A percentile compares a stretch with the other conserved stretches of the same genome.
These are phyloP conservation scores for Rhinogobius similis DNA, from an alignment of 2,113 vertebrate species.

Conservation along the genomic window DNA sequence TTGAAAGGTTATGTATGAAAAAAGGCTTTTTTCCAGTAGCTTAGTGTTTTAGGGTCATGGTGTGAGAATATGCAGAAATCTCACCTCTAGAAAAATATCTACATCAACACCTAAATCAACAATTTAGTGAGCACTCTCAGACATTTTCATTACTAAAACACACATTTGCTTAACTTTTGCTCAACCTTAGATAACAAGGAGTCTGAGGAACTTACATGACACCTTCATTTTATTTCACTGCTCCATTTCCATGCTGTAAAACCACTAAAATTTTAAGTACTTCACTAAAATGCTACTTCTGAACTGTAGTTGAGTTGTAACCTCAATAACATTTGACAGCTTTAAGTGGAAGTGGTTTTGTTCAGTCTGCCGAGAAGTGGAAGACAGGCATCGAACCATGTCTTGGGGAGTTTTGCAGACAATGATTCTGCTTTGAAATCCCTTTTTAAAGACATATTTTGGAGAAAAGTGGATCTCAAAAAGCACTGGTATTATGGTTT, in stretches of 20 bases:
- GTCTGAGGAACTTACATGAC: background rate
- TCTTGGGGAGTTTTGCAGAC: background rate
- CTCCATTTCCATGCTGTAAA: background rate
- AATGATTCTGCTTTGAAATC: background rate
- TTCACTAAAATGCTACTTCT: background rate
- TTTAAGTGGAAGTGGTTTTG: conserved; percentile 2
- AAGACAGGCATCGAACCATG: conserved; percentile 5
- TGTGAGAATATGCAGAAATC: no score
- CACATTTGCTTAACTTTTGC: background rate
- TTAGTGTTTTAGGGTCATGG: no score
- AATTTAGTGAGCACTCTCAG: no score
- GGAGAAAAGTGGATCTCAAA: background rate
- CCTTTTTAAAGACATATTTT: background rate
- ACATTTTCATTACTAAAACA: no score
- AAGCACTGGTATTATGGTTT: background rate
- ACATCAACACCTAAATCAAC: no score
- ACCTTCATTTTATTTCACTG: background rate
- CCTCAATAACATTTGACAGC: conserved; percentile 7
- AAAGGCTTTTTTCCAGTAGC: no score
- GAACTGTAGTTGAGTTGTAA: background rate
- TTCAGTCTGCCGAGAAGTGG: conserved; percentile 1
- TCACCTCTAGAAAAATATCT: no score
- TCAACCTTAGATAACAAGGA: background rate
- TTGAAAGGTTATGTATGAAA: no score
- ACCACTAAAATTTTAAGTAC: background rate